These are phyloP conservation scores for Listronotus bonariensis DNA, from an alignment of 1,140 invertebrate genomes.

Conservation along the genomic window DNA sequence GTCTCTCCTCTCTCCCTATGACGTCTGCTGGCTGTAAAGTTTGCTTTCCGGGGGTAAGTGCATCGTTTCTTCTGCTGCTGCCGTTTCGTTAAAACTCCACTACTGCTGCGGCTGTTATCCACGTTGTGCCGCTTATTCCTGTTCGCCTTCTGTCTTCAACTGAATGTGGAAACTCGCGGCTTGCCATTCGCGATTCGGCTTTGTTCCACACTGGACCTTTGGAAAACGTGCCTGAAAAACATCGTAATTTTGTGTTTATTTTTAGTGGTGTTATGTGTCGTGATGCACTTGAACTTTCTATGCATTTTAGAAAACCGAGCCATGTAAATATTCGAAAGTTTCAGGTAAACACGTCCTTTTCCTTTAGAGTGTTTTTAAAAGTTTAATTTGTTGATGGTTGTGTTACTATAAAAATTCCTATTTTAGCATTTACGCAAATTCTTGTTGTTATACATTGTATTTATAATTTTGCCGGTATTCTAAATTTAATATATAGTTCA, in stretches of 20 bases:
- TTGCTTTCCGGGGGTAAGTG: slow-evolving; percentile 40
- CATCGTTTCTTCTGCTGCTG: slow-evolving; percentile 35
- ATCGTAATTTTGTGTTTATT: slow-evolving; percentile 28
- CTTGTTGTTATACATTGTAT: too few species aligned
- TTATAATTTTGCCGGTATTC: too few species aligned
- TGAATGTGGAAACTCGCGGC: slow-evolving; percentile 14
- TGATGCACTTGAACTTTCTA: slow-evolving; percentile 30
- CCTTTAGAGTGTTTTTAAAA: neutral
- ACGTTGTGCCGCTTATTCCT: slow-evolving; percentile 16
- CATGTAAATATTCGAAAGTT: slow-evolving; percentile 30
- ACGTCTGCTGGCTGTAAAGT: slow-evolving; percentile 39
- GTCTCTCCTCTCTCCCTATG: slow-evolving; percentile 26
- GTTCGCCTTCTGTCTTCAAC: slow-evolving; percentile 4
- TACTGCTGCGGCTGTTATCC: slow-evolving; percentile 15
- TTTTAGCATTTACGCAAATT: too few species aligned
- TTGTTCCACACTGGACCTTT: slow-evolving; percentile 17
- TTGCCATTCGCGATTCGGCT: slow-evolving; percentile 33
- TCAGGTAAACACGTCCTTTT: slow-evolving; percentile 23
- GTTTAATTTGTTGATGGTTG: neutral
- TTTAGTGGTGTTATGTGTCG: slow-evolving; percentile 31
- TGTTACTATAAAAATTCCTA: too few species aligned
- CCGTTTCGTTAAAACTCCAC: slow-evolving; percentile 29
- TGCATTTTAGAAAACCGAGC: slow-evolving; percentile 7
- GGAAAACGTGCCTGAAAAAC: slow-evolving; percentile 14
- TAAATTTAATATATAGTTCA: too few species aligned